Evolutionary conservation across 2,888 invertebrate genomes (phyloP).

Genomic region (Ormia ochracea): DNA sequence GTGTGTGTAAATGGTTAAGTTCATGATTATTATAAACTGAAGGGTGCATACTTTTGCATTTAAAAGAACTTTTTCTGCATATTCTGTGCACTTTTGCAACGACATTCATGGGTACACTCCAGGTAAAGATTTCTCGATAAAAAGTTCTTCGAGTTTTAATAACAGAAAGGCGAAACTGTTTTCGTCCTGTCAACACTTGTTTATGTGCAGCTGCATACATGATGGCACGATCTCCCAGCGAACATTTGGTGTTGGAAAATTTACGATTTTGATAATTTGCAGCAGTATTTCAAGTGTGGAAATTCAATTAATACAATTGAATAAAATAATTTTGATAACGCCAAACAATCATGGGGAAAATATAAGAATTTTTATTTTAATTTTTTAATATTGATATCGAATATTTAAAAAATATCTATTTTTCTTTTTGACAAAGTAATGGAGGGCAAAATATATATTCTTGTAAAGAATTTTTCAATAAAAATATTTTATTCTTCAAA

Average conservation of each 20-base stretch:
- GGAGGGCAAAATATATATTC: too few relatives aligned
- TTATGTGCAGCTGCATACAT: neutral
- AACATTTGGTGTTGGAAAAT: neutral
- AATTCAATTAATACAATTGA: too few relatives aligned
- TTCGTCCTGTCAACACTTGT: neutral
- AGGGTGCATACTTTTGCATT: neutral
- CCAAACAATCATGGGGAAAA: too few relatives aligned
- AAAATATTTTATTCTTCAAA: too few relatives aligned
- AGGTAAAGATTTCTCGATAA: constrained; percentile 23
- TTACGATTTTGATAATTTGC: too few relatives aligned
- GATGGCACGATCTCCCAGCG: neutral
- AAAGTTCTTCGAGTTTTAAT: constrained; percentile 33
- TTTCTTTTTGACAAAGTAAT: too few relatives aligned
- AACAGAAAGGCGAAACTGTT: constrained; percentile 50
- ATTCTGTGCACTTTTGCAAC: neutral
- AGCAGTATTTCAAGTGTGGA: too few relatives aligned
- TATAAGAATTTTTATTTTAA: too few relatives aligned
- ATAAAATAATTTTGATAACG: too few relatives aligned
- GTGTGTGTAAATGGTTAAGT: neutral
- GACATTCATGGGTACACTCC: neutral
- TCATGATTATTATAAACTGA: neutral
- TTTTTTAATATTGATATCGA: too few relatives aligned
- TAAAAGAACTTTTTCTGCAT: neutral
- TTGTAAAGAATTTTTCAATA: too few relatives aligned
- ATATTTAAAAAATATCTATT: too few relatives aligned